Conservation (phyloP, 2,113 vertebrate species). For the Parus major region DNA sequence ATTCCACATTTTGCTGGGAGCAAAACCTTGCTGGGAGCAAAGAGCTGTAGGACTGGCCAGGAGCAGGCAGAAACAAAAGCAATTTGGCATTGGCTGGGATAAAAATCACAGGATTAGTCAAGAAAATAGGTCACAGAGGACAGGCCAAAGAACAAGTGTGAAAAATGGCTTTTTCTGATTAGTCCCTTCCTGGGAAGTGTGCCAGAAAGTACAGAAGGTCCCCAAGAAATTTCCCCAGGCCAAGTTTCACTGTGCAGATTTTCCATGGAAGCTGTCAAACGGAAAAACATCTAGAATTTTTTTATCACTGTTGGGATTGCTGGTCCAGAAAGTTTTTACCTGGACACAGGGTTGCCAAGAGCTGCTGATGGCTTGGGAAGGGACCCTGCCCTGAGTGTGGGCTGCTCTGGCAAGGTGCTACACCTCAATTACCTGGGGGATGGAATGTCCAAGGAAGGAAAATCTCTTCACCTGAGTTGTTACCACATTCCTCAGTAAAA, state of each 20-base stretch:
- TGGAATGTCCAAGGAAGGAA: background rate
- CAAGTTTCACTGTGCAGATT: background rate
- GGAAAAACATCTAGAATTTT: background rate
- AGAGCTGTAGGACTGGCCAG: background rate
- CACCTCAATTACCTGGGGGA: background rate
- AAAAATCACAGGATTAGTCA: slow-evolving; percentile 29
- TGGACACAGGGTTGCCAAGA: background rate
- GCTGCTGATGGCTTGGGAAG: background rate
- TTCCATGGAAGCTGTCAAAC: background rate
- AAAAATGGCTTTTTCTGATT: slow-evolving; percentile 23
- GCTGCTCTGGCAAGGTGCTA: background rate
- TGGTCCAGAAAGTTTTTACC: background rate
- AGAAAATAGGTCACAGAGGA: slow-evolving; percentile 39
- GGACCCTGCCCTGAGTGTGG: background rate
- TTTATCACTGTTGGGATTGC: background rate
- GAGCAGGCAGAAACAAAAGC: background rate
- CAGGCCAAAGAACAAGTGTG: slow-evolving; percentile 3
- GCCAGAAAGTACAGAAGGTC: slow-evolving; percentile 15
- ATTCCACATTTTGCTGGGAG: background rate
- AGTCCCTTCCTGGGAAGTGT: background rate
- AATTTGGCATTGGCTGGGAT: background rate
- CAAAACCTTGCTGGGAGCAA: background rate
- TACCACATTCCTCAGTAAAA: background rate
- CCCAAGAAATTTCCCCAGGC: background rate
- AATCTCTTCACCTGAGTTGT: background rate